Percentiles rank a stretch among this genome's conserved stretches.
phyloP scores from a whole-genome alignment of 2,113 vertebrate genomes.

The Eulemur macaco region DNA sequence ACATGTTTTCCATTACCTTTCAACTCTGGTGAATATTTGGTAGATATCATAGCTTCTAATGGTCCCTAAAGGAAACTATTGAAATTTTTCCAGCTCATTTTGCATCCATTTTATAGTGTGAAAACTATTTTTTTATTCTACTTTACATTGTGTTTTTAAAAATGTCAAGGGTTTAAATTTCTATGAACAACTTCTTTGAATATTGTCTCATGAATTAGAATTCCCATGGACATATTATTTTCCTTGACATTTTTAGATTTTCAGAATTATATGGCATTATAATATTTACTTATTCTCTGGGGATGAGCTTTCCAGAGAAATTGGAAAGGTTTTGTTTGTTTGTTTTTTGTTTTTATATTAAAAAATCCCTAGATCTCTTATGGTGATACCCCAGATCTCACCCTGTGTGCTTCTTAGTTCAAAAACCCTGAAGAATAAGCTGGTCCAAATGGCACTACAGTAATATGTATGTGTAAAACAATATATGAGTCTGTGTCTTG shows the following conservation, averaged over 20 bases:
- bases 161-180: conserved; percentile 45
- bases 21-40: conserved; percentile 33
- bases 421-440: conserved; percentile 35
- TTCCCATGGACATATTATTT: conserved; percentile 42
- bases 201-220: conserved; percentile 39
- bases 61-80: conserved; percentile 6
- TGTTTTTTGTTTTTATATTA: conserved; percentile 40
- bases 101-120: conserved; percentile 20
- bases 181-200: background rate
- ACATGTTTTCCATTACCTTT: conserved; percentile 43
- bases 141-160: conserved; percentile 8
- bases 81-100: conserved; percentile 22
- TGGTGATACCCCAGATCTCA: background rate
- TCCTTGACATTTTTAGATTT: conserved; percentile 46
- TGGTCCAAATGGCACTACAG: conserved; percentile 58
- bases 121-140: conserved; percentile 11
- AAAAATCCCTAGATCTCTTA: conserved; percentile 10
- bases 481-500: background rate
- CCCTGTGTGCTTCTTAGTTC: conserved; percentile 41
- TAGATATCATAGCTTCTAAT: background rate
- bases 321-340: conserved; percentile 5
- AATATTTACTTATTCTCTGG: conserved; percentile 43
- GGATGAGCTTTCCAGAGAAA: conserved; percentile 27
- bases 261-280: background rate
- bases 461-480: conserved; percentile 58